These are phyloP conservation scores for Astyanax mexicanus DNA, from an alignment of 2,797 vertebrate genomes.

Conservation along the genomic window DNA sequence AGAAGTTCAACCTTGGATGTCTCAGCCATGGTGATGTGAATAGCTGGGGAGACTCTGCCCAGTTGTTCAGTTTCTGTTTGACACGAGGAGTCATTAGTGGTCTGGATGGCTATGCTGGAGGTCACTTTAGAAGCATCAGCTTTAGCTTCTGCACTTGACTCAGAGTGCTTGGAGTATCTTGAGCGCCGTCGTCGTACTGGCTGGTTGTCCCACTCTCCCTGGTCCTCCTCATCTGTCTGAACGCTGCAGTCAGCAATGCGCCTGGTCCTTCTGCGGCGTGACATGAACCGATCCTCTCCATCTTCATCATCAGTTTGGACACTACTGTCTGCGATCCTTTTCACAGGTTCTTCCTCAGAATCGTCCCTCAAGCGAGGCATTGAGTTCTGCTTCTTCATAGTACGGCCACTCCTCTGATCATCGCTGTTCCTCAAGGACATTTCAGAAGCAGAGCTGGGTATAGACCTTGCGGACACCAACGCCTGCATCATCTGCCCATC, in stretches of 20 bases:
- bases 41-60: constrained; percentile 91
- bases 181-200: constrained; percentile 92
- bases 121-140: constrained; percentile 83
- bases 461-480: constrained; percentile 83
- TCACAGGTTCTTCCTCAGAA: constrained; percentile 85
- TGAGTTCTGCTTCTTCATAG: constrained; percentile 95
- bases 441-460: constrained; percentile 94
- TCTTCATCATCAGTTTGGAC: constrained; percentile 99
- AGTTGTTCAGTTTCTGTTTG: constrained; percentile 95
- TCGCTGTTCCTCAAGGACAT: constrained; percentile 92
- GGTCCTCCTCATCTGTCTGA: constrained; percentile 97
- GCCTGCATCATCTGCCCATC: constrained; percentile 85
- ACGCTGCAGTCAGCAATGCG: constrained; percentile 96
- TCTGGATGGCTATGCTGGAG: constrained; percentile 95
- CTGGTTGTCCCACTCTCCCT: constrained; percentile 93
- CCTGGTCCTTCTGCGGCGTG: constrained; percentile 87
- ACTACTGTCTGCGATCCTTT: constrained; percentile 91
- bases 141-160: constrained; percentile 86
- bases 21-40: constrained; percentile 93
- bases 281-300: constrained; percentile 89
- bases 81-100: constrained; percentile 94
- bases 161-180: constrained; percentile 88
- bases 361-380: constrained; percentile 94
- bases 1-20: constrained; percentile 92
- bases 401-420: constrained; percentile 84